These are phyloP conservation scores for Martes martes DNA, from an alignment of 2,113 vertebrate species.

Conservation along the genomic window DNA sequence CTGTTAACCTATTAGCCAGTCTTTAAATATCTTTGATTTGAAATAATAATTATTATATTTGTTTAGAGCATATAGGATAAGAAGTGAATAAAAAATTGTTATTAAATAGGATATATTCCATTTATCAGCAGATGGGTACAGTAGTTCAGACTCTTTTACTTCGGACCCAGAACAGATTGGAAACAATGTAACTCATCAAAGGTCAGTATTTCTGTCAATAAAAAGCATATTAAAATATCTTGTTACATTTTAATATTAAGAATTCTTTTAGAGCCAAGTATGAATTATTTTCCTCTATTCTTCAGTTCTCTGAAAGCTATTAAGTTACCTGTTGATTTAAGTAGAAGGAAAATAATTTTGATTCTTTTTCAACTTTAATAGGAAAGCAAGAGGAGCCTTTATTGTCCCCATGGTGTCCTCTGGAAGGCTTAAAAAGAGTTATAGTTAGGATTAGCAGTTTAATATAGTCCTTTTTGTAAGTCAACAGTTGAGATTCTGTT, in stretches of 20 bases:
- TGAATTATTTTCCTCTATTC: constrained; percentile 5
- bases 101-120: constrained; percentile 62
- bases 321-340: constrained; percentile 21
- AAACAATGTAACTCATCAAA: constrained; percentile 89
- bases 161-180: constrained; percentile 96
- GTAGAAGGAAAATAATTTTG: constrained; percentile 35
- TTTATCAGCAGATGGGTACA: constrained; percentile 93
- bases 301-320: constrained; percentile 4
- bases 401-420: not conserved
- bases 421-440: constrained; percentile 5
- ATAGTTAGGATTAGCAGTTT: not conserved
- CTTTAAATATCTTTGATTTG: not conserved
- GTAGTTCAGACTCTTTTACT: constrained; percentile 96
- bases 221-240: constrained; percentile 32
- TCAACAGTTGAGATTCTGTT: not conserved
- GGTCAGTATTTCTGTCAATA: constrained; percentile 83
- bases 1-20: constrained; percentile 1
- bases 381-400: constrained; percentile 9
- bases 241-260: constrained; percentile 33
- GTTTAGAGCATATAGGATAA: constrained; percentile 36
- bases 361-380: constrained; percentile 35
- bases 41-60: not conserved
- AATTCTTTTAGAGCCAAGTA: constrained; percentile 16
- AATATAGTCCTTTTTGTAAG: not conserved
- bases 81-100: constrained; percentile 47